Percentiles rank a stretch among this genome's conserved stretches.
These are phyloP conservation scores for Sympetrum striolatum DNA, from an alignment of 2,888 invertebrate species.

Conservation along the genomic window DNA sequence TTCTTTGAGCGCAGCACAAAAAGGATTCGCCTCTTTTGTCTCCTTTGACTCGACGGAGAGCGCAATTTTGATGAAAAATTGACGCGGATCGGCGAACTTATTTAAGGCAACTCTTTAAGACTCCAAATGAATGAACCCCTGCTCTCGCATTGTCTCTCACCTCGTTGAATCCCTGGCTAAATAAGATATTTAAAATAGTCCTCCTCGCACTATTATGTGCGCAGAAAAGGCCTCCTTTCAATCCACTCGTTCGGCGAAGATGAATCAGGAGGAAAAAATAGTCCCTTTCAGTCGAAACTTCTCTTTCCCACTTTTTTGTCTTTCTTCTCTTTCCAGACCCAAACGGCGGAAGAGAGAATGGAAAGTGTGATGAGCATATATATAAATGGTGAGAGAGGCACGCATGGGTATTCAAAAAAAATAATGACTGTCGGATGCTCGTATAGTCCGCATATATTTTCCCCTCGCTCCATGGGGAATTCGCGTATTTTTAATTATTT, in stretches of 20 bases:
- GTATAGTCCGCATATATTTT: background rate
- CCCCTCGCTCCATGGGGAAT: background rate
- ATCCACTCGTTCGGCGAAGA: background rate
- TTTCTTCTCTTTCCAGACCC: background rate
- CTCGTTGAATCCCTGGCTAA: background rate
- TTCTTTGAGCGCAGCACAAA: background rate
- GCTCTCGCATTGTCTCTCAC: background rate
- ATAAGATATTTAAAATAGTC: background rate
- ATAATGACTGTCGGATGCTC: constrained; percentile 36
- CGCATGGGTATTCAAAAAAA: constrained; percentile 11
- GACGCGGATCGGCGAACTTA: background rate
- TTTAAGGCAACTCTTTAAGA: background rate
- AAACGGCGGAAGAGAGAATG: constrained; percentile 16
- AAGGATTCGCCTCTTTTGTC: background rate
- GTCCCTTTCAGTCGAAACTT: background rate
- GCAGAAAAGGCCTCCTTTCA: background rate
- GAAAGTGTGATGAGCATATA: constrained; percentile 1
- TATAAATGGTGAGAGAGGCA: background rate
- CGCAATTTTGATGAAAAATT: background rate
- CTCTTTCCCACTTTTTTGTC: background rate
- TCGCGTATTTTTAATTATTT: constrained; percentile 40
- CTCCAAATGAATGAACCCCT: background rate
- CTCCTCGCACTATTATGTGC: background rate
- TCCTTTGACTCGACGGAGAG: background rate
- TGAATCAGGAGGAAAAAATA: background rate